Base-by-base conservation (phyloP, 23 tunicate genomes). In the Diplosoma virens region DNA sequence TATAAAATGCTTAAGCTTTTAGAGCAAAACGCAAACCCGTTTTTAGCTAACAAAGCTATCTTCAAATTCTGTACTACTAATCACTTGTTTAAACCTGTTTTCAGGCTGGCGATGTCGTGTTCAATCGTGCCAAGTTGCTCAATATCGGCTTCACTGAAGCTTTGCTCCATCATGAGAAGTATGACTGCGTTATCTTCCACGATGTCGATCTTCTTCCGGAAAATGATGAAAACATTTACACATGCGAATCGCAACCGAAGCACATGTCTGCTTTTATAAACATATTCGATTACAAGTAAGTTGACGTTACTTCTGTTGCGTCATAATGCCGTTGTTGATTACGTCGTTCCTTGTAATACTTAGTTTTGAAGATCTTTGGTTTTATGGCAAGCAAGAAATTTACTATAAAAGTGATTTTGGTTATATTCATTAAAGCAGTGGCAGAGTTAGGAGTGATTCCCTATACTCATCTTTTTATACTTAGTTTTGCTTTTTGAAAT, bases 131-230 rank as follows among this genome's bases (percentile, higher is more conserved):
- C 25, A 72, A 72, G 33, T 37, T 72, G 6, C 61, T 72, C 26
- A 72, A 72, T 25, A 48, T 72, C 35, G 78, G 78, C 33, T 72
- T 16, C 36, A 48, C 23, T 25, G 78, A 72, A 47, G 78, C 61
- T 2, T 3, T 72, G 33, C 34, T 9, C 3, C 78, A 72, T 26
- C 48, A 47, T 27, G n/a, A 11, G 5, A 21, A 34, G 14, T 72
- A 72, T 25, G 78, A 72, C 25, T 72, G 78, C 78, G 2, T 72
- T 20, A 72, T 72, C 14, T 72, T 72, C 28, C 78, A 72, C 22
- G 78, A 72, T 23, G 78, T 72, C 23, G 78, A 72, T 26, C 23
- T 72, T 3, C 33, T 72, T 7, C 78, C 78, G 6, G 78, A 72
- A 48, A 61, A 72, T 23, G 78, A 72, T 47, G 9, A 34, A 21